Conservation (phyloP, 2,888 invertebrate species). For the Furcula furcula region DNA sequence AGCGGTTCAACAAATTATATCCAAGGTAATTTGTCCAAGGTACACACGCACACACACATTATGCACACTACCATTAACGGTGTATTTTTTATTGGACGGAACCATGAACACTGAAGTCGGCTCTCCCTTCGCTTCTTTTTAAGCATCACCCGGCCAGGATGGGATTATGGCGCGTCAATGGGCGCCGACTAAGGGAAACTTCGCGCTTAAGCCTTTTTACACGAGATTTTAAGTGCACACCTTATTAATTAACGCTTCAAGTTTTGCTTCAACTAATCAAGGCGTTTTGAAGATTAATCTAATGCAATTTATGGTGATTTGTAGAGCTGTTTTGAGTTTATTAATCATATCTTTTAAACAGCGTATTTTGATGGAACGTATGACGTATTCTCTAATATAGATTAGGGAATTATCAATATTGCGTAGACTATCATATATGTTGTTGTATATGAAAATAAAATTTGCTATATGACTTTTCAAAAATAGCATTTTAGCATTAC, state of each 20-base stretch:
- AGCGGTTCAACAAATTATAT: too few species aligned
- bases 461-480: too few species aligned
- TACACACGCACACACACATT: too few species aligned
- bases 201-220: conserved; percentile 62
- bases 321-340: too few species aligned
- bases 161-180: conserved; percentile 57
- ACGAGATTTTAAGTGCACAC: conserved; percentile 56
- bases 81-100: neutral
- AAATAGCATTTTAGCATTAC: too few species aligned
- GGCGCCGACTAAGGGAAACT: conserved; percentile 46
- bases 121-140: neutral
- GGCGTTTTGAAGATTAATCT: conserved; percentile 47
- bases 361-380: too few species aligned
- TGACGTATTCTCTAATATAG: too few species aligned
- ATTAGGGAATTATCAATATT: too few species aligned
- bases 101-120: neutral
- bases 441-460: too few species aligned
- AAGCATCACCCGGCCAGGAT: conserved; percentile 41
- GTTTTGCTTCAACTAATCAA: conserved; percentile 49
- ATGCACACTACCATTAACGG: neutral
- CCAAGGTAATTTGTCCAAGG: too few species aligned
- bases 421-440: too few species aligned
- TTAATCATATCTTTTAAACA: too few species aligned
- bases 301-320: conserved; percentile 34
- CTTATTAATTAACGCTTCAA: conserved; percentile 67